Evolutionary conservation across 2,888 invertebrate genomes (phyloP).

Genomic region (Drosophila koepferae): DNA sequence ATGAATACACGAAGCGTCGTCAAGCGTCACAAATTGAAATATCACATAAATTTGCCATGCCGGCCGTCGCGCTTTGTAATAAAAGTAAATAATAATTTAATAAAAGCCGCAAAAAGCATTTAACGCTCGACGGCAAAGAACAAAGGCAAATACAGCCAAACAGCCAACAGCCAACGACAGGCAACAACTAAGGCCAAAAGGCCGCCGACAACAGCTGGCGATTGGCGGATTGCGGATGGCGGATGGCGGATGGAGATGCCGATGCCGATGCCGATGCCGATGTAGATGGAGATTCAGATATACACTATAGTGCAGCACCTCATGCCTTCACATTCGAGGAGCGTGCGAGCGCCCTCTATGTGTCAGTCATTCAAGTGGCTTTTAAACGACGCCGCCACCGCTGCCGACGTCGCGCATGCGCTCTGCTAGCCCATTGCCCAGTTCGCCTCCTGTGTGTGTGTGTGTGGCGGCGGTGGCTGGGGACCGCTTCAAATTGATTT

Average conservation of each 20-base stretch:
- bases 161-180: conserved; percentile 30
- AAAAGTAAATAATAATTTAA: conserved; percentile 81
- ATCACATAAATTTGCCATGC: conserved; percentile 76
- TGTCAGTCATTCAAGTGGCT: conserved; percentile 57
- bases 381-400: conserved; percentile 33
- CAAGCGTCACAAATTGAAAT: conserved; percentile 75
- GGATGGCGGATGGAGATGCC: conserved; percentile 16
- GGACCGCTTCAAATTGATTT: conserved; percentile 75
- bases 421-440: conserved; percentile 16
- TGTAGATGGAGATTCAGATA: conserved; percentile 37
- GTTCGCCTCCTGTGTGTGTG: conserved; percentile 8
- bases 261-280: conserved; percentile 16
- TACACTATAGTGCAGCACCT: conserved; percentile 2
- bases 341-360: conserved; percentile 63
- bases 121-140: conserved; percentile 72
- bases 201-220: conserved; percentile 52
- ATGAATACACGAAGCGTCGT: conserved; percentile 46
- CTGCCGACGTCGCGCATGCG: conserved; percentile 63
- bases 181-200: conserved; percentile 47
- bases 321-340: conserved; percentile 9
- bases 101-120: conserved; percentile 72
- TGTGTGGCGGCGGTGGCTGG: conserved; percentile 47
- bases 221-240: conserved; percentile 32
- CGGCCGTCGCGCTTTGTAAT: conserved; percentile 75
- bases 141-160: conserved; percentile 53